A percentile compares a stretch with the other conserved stretches of the same genome.
phyloP scores from a whole-genome alignment of 2,113 vertebrate species.

The Cathartes aura region DNA sequence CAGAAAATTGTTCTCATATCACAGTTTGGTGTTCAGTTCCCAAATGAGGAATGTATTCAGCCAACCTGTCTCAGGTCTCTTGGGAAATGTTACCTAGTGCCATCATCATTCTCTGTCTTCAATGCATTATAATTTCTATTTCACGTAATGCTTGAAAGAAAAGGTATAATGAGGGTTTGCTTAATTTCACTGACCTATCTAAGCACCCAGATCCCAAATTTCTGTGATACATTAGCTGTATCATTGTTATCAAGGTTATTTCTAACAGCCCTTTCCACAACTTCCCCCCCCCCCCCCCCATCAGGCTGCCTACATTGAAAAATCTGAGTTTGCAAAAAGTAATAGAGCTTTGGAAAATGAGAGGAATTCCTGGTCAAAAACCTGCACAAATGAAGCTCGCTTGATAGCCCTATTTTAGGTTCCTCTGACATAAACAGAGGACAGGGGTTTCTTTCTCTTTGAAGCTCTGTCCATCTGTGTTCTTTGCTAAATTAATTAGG shows the following conservation, averaged over 20 bases:
- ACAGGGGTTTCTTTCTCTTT: background rate
- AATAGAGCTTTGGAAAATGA: background rate
- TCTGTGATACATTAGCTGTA: background rate
- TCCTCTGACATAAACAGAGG: background rate
- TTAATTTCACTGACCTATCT: background rate
- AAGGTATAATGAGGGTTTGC: background rate
- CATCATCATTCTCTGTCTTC: background rate
- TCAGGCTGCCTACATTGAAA: background rate
- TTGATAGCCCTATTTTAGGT: background rate
- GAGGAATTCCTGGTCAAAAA: background rate
- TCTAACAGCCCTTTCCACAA: background rate
- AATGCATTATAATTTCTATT: background rate
- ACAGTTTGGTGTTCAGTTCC: background rate
- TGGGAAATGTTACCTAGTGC: background rate
- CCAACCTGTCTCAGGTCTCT: background rate
- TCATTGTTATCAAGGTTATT: background rate
- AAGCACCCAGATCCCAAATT: background rate
- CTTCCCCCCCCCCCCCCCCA: rapidly evolving
- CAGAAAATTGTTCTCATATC: conserved; percentile 23
- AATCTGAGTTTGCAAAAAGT: background rate
- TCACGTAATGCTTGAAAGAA: background rate
- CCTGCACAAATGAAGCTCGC: background rate
- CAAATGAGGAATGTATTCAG: background rate
- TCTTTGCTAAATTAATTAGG: background rate
- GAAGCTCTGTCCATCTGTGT: background rate